phyloP scores from a whole-genome alignment of 2,797 vertebrate species.

The Euphonia xanthogaster region DNA sequence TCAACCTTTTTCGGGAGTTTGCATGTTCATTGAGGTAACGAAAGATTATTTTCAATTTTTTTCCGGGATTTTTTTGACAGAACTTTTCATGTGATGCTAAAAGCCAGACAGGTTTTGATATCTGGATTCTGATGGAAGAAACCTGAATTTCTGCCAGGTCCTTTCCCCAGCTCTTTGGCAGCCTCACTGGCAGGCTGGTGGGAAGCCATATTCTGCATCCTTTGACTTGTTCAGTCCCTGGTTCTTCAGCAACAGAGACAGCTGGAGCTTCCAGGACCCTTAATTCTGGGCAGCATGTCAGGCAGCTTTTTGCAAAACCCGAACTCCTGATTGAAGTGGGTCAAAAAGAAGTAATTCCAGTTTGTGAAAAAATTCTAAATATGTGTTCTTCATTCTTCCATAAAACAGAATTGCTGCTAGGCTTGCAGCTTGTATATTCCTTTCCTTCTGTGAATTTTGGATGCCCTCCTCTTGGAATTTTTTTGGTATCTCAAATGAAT shows the following conservation, averaged over 20 bases:
- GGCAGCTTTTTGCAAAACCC: background rate
- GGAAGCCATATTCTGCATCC: background rate
- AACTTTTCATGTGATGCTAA: background rate
- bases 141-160: constrained; percentile 29
- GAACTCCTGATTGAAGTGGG: background rate
- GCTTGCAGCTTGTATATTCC: background rate
- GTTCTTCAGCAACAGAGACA: constrained; percentile 7
- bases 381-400: background rate
- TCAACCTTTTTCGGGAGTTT: background rate
- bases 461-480: background rate
- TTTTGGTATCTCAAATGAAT: background rate
- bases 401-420: background rate
- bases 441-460: background rate
- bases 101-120: background rate
- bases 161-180: constrained; percentile 18
- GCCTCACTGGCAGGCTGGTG: background rate
- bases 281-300: constrained; percentile 13
- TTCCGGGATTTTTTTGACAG: background rate
- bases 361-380: background rate
- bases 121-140: constrained; percentile 32
- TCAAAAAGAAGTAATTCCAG: background rate
- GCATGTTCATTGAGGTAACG: background rate
- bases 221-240: background rate
- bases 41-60: background rate
- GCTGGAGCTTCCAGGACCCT: constrained; percentile 12